These are phyloP conservation scores for Labroides dimidiatus DNA, from an alignment of 2,797 vertebrate genomes.

Conservation along the genomic window DNA sequence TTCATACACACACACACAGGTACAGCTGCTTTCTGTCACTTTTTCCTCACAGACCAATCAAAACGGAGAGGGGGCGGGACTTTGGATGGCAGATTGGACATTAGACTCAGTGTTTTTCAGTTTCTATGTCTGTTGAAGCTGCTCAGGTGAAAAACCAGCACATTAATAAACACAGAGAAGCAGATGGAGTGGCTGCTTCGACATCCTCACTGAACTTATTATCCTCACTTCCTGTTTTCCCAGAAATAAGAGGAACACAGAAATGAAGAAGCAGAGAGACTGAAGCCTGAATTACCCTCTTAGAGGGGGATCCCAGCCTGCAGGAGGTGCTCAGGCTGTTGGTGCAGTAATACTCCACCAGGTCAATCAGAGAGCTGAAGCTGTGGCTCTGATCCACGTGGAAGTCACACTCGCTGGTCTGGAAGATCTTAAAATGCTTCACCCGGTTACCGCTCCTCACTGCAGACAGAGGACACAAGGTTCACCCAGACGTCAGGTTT, in stretches of 20 bases:
- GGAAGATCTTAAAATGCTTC: constrained; percentile 85
- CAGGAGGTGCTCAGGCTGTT: constrained; percentile 60
- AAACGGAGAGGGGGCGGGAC: no score
- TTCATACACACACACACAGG: no score
- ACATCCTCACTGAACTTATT: neutral
- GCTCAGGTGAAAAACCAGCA: no score
- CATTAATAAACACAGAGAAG: neutral
- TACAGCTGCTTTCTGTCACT: no score
- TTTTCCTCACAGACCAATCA: no score
- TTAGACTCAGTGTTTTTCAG: neutral
- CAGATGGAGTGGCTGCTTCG: neutral
- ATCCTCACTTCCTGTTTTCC: constrained; percentile 12
- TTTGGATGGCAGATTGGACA: no score
- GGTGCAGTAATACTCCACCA: constrained; percentile 78
- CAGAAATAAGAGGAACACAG: constrained; percentile 9
- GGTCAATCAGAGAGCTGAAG: constrained; percentile 76
- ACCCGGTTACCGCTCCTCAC: constrained; percentile 71
- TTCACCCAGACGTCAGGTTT: no score
- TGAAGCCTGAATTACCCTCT: constrained; percentile 46
- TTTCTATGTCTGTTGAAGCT: no score
- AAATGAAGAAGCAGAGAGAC: neutral
- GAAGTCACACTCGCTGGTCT: neutral
- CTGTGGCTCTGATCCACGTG: constrained; percentile 55
- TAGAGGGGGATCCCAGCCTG: constrained; percentile 76
- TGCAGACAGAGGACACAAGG: constrained; percentile 43